A percentile compares a stretch with the other conserved stretches of the same genome.
phyloP scores from a whole-genome alignment of 2,888 invertebrate genomes.

The Tipula vernalis region DNA sequence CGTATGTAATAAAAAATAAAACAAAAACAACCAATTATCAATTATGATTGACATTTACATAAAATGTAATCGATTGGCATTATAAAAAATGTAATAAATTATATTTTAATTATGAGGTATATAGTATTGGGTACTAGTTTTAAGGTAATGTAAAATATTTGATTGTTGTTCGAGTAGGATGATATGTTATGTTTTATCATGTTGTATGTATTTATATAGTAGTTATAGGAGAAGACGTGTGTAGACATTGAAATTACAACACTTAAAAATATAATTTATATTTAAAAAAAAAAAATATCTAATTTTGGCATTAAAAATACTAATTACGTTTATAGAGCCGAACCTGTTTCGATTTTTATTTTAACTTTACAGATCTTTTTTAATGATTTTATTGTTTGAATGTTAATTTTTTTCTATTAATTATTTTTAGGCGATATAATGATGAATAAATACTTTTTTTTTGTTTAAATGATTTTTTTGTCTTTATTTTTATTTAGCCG shows the following conservation, averaged over 20 bases:
- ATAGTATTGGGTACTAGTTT: background rate
- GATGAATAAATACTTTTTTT: background rate
- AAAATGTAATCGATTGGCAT: background rate
- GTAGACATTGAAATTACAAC: slow-evolving; percentile 5
- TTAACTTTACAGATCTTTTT: slow-evolving; percentile 12
- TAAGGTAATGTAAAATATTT: background rate
- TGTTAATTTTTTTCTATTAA: slow-evolving; percentile 12
- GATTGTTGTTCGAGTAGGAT: background rate
- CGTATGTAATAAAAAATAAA: background rate
- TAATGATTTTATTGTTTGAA: slow-evolving; percentile 12
- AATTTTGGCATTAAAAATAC: slow-evolving; percentile 8
- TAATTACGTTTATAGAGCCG: slow-evolving; percentile 13
- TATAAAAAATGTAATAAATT: background rate
- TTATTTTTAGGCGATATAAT: slow-evolving; percentile 8
- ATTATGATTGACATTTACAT: background rate
- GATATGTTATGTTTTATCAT: background rate
- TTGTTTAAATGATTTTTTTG: slow-evolving; percentile 7
- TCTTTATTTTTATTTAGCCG: slow-evolving; percentile 19
- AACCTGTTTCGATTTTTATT: slow-evolving; percentile 16
- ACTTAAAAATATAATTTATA: background rate
- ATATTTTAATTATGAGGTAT: background rate
- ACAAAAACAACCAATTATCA: background rate
- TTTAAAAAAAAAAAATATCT: background rate
- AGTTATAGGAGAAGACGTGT: background rate
- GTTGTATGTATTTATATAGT: background rate